phyloP scores from a whole-genome alignment of 1,140 invertebrate species.

The Acromyrmex charruanus region DNA sequence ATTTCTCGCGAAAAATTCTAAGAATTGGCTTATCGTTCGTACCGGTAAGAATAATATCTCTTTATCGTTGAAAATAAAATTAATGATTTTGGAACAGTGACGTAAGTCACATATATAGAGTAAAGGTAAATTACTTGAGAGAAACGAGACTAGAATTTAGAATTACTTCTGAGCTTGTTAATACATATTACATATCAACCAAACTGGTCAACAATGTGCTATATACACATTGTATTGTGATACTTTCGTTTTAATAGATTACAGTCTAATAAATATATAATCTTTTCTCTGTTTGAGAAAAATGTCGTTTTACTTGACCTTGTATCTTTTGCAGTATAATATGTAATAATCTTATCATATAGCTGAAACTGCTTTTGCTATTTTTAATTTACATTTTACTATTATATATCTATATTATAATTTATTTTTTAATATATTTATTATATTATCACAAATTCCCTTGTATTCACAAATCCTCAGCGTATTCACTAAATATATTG shows the following conservation, averaged over 20 bases:
- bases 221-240: too few species aligned
- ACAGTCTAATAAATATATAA: too few species aligned
- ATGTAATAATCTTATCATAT: neutral
- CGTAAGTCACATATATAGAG: neutral
- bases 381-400: constrained; percentile 16
- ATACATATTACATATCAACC: too few species aligned
- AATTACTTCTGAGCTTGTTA: neutral
- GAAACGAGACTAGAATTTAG: neutral
- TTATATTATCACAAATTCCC: neutral
- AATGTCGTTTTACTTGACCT: neutral
- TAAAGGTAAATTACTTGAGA: neutral
- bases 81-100: neutral
- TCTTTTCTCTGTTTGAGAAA: neutral
- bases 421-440: neutral
- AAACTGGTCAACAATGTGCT: too few species aligned
- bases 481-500: neutral
- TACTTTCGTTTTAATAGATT: too few species aligned
- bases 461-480: neutral
- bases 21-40: too few species aligned
- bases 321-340: neutral
- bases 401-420: neutral
- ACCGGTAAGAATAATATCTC: too few species aligned
- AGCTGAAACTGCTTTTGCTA: neutral
- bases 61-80: neutral
- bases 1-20: neutral